Base-by-base conservation (phyloP, 2,888 invertebrate species). In the Lasius platythorax region DNA sequence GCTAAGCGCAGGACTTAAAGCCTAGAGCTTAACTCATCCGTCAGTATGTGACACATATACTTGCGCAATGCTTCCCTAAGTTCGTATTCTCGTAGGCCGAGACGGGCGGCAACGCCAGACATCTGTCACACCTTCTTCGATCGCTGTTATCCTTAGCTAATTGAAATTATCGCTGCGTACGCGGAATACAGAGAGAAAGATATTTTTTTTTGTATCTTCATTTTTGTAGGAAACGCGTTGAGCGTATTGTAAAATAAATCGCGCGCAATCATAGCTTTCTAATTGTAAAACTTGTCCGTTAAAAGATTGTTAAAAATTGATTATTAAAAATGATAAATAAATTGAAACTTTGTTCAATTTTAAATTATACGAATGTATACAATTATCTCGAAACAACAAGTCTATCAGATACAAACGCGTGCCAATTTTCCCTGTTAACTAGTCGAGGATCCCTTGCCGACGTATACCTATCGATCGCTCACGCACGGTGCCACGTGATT, bases 1-100 rank as follows among this genome's bases (percentile, higher is more conserved):
- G 92, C 91, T 93, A 93, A 94, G 92, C 93, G 90, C 91, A 89
- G 92, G 93, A 93, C 94, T 94, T 94, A 95, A 94, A 94, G 92
- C 93, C 93, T 85, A 61, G 86, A 93, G 95, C 94, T 95, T 93
- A 95, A 94, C 94, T 94, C 93, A 95, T 95, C 94, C 93, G 94
- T 95, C 94, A 93, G 93, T 95, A 93, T 89, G 91, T 92, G 93
- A 94, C 94, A 93, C 92, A 93, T 92, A 91, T 91, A 93, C 91
- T 91, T 91, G 91, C 91, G 89, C 85, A 84, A 91, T 91, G 91
- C 92, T 93, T 91, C 91, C 89, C 91, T 91, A 91, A 93, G 92
- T 93, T 92, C 90, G 91, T 87, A 90, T 92, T 91, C 92, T 88
- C 88, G 73, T 89, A 87, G 82, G 83, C 79, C 85, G 78, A 90